phyloP scores from a whole-genome alignment of 2,888 invertebrate genomes.

The Plagiodera versicolora region DNA sequence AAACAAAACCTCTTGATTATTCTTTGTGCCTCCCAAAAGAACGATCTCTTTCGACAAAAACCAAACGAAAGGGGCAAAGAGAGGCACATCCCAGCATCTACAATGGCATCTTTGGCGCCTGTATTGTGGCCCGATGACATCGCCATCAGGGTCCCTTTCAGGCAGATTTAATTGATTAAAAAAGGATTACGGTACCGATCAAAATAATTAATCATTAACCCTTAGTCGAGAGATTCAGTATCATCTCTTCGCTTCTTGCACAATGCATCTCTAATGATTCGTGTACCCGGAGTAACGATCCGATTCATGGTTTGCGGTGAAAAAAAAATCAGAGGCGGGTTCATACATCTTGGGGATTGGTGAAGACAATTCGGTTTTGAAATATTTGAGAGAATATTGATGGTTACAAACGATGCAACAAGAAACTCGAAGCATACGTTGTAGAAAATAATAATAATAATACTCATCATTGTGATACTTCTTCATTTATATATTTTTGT shows the following conservation, averaged over 20 bases:
- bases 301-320: conserved; percentile 50
- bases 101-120: conserved; percentile 34
- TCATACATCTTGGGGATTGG: too few species aligned
- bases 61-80: neutral
- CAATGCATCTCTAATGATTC: conserved; percentile 52
- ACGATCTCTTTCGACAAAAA: too few species aligned
- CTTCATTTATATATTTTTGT: too few species aligned
- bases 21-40: neutral
- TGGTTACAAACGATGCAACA: too few species aligned
- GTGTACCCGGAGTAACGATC: conserved; percentile 53
- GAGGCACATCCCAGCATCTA: neutral
- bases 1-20: neutral
- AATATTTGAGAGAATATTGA: too few species aligned
- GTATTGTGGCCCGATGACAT: conserved; percentile 40
- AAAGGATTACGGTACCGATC: conserved; percentile 49
- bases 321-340: conserved; percentile 38
- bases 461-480: too few species aligned
- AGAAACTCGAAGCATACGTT: too few species aligned
- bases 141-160: conserved; percentile 44
- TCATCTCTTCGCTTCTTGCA: conserved; percentile 44
- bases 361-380: too few species aligned
- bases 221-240: conserved; percentile 47
- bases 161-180: conserved; percentile 50
- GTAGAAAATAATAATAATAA: too few species aligned
- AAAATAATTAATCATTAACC: conserved; percentile 54